phyloP scores from a whole-genome alignment of 2,113 vertebrate species.

The Anseranas semipalmata region DNA sequence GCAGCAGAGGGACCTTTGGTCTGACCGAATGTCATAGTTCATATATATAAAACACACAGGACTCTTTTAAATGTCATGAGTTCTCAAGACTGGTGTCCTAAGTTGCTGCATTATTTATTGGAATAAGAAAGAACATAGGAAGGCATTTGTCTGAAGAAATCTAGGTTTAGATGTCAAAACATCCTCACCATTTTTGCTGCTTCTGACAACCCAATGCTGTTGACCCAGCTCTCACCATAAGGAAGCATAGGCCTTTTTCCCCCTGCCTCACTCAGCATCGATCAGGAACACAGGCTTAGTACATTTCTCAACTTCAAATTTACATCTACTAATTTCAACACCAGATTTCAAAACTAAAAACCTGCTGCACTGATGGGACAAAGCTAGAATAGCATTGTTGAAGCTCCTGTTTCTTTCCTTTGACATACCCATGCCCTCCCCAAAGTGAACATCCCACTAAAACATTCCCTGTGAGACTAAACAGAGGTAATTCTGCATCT shows the following conservation, averaged over 20 bases:
- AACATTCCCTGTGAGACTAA: background rate
- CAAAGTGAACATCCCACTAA: background rate
- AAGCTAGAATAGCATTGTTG: background rate
- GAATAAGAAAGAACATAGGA: background rate
- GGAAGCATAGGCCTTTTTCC: background rate
- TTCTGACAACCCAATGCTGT: background rate
- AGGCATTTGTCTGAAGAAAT: background rate
- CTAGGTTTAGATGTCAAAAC: background rate
- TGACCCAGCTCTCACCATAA: background rate
- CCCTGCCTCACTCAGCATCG: background rate
- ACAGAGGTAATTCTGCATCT: background rate
- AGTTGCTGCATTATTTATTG: background rate
- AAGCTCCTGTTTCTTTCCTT: background rate
- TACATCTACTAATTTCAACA: background rate
- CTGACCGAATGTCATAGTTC: background rate
- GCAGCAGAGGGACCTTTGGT: background rate
- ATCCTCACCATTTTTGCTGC: background rate
- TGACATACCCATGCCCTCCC: background rate
- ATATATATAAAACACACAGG: background rate
- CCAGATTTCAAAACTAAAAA: background rate
- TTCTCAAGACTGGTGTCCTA: background rate
- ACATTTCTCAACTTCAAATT: background rate
- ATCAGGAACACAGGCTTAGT: background rate
- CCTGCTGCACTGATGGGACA: background rate
- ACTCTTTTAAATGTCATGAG: background rate